Conservation (phyloP, 2,113 vertebrate species). For the Erinaceus europaeus region DNA sequence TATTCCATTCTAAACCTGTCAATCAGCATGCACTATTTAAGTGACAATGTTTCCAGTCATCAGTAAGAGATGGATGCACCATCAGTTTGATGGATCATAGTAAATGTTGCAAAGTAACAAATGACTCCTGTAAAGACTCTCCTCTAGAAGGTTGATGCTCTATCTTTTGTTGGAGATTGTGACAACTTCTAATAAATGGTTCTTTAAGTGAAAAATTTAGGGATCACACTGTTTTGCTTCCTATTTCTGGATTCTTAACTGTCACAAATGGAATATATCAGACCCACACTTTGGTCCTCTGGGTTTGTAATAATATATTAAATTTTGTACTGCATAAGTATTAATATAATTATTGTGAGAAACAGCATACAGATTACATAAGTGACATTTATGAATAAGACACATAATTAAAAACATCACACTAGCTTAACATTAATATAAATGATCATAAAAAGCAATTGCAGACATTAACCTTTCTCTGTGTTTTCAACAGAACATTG, state of each 20-base stretch:
- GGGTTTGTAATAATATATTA: neutral
- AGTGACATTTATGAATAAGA: neutral
- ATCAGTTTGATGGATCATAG: neutral
- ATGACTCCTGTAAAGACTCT: no score
- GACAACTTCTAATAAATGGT: no score
- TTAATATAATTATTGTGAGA: neutral
- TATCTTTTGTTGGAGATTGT: neutral
- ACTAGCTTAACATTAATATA: slow-evolving; percentile 21
- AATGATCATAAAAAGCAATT: slow-evolving; percentile 38
- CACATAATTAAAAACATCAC: neutral
- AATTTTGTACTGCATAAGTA: slow-evolving; percentile 9
- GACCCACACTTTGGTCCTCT: no score
- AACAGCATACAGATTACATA: neutral
- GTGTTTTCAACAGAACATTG: slow-evolving; percentile 51
- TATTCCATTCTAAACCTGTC: no score
- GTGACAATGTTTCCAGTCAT: neutral
- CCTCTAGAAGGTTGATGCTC: neutral
- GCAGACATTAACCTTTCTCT: slow-evolving; percentile 53
- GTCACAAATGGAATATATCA: no score
- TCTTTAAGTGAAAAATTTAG: neutral
- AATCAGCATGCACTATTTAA: no score
- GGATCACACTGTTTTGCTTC: neutral
- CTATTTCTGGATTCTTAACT: no score
- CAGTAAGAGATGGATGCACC: neutral
- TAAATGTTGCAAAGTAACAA: neutral